A percentile compares a stretch with the other conserved stretches of the same genome.
Conservation (phyloP, 1,140 invertebrate species). For the Elysia chlorotica region DNA sequence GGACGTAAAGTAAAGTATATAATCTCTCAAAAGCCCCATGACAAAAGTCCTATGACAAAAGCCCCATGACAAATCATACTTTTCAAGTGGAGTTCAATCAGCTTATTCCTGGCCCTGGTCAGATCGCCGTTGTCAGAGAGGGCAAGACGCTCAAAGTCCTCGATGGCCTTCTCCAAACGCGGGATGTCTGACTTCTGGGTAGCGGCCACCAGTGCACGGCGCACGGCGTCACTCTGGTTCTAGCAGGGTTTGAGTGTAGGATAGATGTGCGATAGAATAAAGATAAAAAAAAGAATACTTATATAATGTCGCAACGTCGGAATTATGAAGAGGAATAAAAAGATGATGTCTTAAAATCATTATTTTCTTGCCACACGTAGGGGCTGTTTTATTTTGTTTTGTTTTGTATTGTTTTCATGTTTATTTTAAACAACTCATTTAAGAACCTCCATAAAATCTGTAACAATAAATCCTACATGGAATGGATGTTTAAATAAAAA, state of each 20-base stretch:
- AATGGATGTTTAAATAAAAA: too few relatives aligned
- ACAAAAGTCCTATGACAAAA: too few relatives aligned
- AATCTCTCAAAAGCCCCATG: too few relatives aligned
- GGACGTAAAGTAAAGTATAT: too few relatives aligned
- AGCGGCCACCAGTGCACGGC: constrained; percentile 18
- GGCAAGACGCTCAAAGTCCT: constrained; percentile 9
- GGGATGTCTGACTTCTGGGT: constrained; percentile 20
- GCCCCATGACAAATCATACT: too few relatives aligned
- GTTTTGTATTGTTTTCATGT: neutral
- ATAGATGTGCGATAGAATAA: too few relatives aligned
- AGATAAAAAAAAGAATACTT: neutral
- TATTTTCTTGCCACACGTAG: too few relatives aligned
- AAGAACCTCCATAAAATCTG: too few relatives aligned
- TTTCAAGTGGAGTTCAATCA: constrained; percentile 27
- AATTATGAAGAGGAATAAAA: neutral
- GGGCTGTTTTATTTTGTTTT: neutral
- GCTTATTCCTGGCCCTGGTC: constrained; percentile 22
- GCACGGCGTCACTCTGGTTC: constrained; percentile 9
- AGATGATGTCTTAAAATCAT: too few relatives aligned
- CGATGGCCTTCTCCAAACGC: constrained; percentile 25
- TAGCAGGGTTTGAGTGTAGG: neutral
- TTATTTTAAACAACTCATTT: neutral
- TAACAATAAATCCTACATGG: too few relatives aligned
- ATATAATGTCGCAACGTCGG: neutral
- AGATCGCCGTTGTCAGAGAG: constrained; percentile 27